phyloP scores from a whole-genome alignment of 2,888 invertebrate species.

The Apocheima hispidaria region DNA sequence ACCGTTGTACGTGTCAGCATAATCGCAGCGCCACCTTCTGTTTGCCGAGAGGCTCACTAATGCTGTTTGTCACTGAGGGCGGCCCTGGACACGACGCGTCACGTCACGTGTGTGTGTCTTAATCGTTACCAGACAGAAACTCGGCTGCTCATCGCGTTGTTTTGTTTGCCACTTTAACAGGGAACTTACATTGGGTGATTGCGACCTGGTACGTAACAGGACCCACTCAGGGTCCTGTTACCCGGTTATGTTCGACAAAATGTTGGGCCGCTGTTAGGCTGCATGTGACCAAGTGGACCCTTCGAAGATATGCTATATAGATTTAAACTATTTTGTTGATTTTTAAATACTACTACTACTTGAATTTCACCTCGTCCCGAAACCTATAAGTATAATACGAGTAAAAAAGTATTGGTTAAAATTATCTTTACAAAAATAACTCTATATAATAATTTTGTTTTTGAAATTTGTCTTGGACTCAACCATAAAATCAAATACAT shows the following conservation, averaged over 20 bases:
- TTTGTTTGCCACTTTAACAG: slow-evolving; percentile 74
- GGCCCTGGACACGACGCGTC: slow-evolving; percentile 74
- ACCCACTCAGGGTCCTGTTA: slow-evolving; percentile 53
- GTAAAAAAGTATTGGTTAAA: no score
- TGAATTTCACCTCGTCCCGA: no score
- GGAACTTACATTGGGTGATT: slow-evolving; percentile 73
- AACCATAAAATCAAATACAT: slow-evolving; percentile 3
- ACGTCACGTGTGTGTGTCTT: slow-evolving; percentile 78
- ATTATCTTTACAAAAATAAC: no score
- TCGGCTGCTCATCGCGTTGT: slow-evolving; percentile 72
- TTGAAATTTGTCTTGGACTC: not conserved
- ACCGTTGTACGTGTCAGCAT: slow-evolving; percentile 65
- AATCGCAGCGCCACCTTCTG: slow-evolving; percentile 74
- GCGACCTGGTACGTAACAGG: no score
- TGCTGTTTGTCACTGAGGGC: slow-evolving; percentile 77
- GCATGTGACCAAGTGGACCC: no score
- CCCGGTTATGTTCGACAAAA: slow-evolving; percentile 52
- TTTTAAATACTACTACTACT: no score
- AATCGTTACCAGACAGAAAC: slow-evolving; percentile 78
- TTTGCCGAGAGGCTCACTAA: slow-evolving; percentile 77
- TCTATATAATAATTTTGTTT: not conserved
- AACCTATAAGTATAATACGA: no score
- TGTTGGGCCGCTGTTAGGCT: no score
- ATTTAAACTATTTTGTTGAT: no score
- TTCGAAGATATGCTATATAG: no score